Base-by-base conservation (phyloP, 2,888 invertebrate genomes). In the Melanotus villosus region DNA sequence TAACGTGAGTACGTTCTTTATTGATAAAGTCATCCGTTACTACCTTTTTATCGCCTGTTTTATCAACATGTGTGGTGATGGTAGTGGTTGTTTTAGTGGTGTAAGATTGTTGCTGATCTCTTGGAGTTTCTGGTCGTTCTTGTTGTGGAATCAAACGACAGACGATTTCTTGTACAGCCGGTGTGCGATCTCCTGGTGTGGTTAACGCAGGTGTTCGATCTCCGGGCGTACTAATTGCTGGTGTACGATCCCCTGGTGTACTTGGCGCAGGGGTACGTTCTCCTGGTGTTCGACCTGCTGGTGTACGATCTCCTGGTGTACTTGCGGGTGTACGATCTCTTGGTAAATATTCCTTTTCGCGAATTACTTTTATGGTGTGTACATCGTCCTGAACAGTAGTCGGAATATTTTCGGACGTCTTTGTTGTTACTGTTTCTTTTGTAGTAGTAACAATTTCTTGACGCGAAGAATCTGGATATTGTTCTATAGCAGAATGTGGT, bases 211-310 rank as follows among this genome's bases (percentile, higher is more conserved):
- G 58, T 3, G 58, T 58, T 2, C 19, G 34, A 34, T 54, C 54
- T 30, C 54, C 54, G 7, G 54, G 54, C 1, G 54, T 54, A 14
- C 54, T 54, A 2, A 7, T 1, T 14, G 19, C 56, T 1, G 56
- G 56, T n/a, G 56, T 56, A 21, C 34, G 18, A 34, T 36, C 34
- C 10, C 34, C 34, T 18, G 56, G 56, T 34, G 65, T 60, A 47
- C 57, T 9, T 54, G 50, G 62, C 56, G 71, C 6, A 66, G 69
- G 23, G 72, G 82, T 81, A 9, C 77, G 76, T 69, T 81, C 63
- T n/a, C 36, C 47, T 23, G 47, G 47, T n/a, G 23, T 47, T 3
- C 26, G 5, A n/a, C 30, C 9, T n/a, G 10, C 21, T 2, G 60
- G 60, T 2, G 60, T 60, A 23, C 19, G 45, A 9, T 36, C 34